A percentile compares a stretch with the other conserved stretches of the same genome.
These are phyloP conservation scores for Arge pagana DNA, from an alignment of 2,888 invertebrate species.

Conservation along the genomic window DNA sequence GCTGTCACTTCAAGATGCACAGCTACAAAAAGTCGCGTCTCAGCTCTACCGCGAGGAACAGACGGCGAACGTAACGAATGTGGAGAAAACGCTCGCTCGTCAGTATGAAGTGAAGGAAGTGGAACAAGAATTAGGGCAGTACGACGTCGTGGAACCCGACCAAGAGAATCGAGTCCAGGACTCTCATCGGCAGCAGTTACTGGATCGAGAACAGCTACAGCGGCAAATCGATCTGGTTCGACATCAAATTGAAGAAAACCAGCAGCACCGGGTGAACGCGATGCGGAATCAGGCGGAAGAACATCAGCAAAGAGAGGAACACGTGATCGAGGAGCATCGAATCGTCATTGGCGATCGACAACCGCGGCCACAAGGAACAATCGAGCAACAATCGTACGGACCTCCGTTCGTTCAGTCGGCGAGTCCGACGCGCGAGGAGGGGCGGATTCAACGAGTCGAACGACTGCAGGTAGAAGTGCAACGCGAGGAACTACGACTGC, in stretches of 20 bases:
- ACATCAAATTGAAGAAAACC: conserved; percentile 1
- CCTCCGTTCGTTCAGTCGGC: background rate
- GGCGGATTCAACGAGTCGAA: conserved; percentile 22
- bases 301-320: conserved; percentile 6
- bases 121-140: too few relatives aligned
- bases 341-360: conserved; percentile 3
- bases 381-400: background rate
- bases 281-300: background rate
- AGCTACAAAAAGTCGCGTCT: too few relatives aligned
- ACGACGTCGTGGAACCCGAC: too few relatives aligned
- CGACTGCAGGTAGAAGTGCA: conserved; percentile 13
- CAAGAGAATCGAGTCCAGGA: too few relatives aligned
- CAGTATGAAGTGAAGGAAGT: too few relatives aligned
- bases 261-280: conserved; percentile 1
- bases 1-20: too few relatives aligned
- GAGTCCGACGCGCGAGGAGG: conserved; percentile 13
- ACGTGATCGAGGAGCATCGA: conserved; percentile 7
- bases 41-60: too few relatives aligned
- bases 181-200: too few relatives aligned
- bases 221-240: background rate
- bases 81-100: too few relatives aligned
- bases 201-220: conserved; percentile 7
- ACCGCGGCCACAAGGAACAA: background rate
- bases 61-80: too few relatives aligned
- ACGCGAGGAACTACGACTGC: background rate